Evolutionary conservation across 2,113 vertebrate genomes (phyloP).

Genomic region (Macrotis lagotis): DNA sequence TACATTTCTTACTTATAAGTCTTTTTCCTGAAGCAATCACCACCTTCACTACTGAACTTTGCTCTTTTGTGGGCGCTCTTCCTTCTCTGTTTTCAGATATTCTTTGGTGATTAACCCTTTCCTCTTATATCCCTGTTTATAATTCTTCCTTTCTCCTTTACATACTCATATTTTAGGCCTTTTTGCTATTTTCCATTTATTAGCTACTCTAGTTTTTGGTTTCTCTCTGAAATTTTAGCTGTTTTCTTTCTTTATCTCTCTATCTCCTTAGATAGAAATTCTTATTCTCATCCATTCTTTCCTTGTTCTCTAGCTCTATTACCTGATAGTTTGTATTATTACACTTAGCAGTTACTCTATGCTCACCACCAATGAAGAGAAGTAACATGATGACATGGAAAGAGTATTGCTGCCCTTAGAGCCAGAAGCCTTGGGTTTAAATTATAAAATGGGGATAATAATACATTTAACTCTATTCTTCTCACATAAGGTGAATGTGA

Average conservation of each 20-base stretch:
- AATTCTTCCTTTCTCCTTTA: neutral
- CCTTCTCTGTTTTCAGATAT: neutral
- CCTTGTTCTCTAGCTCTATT: neutral
- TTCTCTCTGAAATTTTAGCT: neutral
- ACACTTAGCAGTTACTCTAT: neutral
- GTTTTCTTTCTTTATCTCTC: neutral
- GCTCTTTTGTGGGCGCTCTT: neutral
- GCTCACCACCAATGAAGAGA: neutral
- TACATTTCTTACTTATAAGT: neutral
- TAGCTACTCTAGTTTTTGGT: neutral
- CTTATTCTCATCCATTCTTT: neutral
- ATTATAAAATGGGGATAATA: neutral
- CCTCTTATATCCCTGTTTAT: neutral
- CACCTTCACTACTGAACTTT: neutral
- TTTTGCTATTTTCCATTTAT: neutral
- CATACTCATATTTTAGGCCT: neutral
- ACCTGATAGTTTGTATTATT: neutral
- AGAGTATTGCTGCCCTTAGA: neutral
- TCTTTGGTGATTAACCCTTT: neutral
- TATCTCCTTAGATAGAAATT: neutral
- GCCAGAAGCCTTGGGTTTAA: neutral
- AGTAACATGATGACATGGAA: neutral
- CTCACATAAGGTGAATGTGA: neutral
- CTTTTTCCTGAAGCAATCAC: neutral
- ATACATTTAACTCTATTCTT: neutral